Evolutionary conservation across 2,888 invertebrate genomes (phyloP).

Genomic region (Ormyrus thymus): DNA sequence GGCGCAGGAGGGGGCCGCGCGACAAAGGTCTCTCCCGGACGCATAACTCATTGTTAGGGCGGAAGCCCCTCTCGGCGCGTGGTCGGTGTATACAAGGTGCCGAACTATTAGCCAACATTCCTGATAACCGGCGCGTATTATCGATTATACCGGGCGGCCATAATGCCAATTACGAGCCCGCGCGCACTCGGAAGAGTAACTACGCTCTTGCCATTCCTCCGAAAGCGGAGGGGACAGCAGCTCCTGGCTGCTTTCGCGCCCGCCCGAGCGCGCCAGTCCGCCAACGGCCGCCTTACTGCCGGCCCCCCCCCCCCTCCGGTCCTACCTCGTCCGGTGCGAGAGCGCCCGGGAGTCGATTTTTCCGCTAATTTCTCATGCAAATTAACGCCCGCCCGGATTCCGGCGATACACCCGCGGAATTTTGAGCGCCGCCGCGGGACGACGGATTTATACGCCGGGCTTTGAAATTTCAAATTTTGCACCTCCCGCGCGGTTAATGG

Average conservation of each 20-base stretch:
- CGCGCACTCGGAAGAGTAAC: conserved; percentile 49
- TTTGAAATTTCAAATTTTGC: too few species aligned
- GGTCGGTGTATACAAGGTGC: conserved; percentile 46
- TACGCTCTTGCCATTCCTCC: conserved; percentile 43
- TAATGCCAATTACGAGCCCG: conserved; percentile 53
- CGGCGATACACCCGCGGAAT: too few species aligned
- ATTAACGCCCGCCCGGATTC: too few species aligned
- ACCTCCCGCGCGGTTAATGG: too few species aligned
- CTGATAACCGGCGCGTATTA: conserved; percentile 53
- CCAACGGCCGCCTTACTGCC: conserved; percentile 9
- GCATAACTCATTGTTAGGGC: conserved; percentile 53
- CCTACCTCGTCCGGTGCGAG: background rate
- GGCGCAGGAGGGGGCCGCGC: conserved; percentile 1
- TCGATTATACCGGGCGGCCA: conserved; percentile 49
- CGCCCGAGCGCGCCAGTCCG: background rate
- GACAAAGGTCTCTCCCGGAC: conserved; percentile 39
- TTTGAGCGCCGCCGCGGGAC: too few species aligned
- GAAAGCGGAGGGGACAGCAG: background rate
- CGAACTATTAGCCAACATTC: conserved; percentile 57
- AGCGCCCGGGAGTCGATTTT: background rate
- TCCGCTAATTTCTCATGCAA: background rate
- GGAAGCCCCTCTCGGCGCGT: background rate
- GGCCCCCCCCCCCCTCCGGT: background rate
- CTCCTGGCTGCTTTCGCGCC: conserved; percentile 6
- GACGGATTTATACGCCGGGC: too few species aligned